Evolutionary conservation across 2,797 vertebrate species (phyloP).

Genomic region (Rhinogobio ventralis): DNA sequence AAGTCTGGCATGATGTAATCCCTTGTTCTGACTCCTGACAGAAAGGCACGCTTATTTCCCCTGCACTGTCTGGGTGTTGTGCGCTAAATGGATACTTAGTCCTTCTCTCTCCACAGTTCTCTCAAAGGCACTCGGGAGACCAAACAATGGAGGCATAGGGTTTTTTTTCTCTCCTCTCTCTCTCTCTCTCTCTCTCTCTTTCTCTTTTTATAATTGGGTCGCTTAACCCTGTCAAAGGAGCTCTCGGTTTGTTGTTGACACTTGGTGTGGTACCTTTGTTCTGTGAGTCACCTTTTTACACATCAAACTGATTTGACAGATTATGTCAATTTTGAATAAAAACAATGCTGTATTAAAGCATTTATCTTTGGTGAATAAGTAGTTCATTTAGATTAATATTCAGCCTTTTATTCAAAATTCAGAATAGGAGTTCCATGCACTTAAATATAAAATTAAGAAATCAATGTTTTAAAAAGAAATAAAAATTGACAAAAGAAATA

Average conservation of each 20-base stretch:
- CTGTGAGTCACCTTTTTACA: slow-evolving; percentile 21
- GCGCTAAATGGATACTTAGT: slow-evolving; percentile 57
- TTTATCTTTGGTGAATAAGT: slow-evolving; percentile 8
- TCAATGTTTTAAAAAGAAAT: background rate
- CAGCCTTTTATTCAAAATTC: background rate
- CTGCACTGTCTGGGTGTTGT: slow-evolving; percentile 51
- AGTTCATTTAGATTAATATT: background rate
- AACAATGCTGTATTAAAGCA: background rate
- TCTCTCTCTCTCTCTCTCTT: slow-evolving; percentile 8
- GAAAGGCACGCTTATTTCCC: slow-evolving; percentile 46
- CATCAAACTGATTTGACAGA: background rate
- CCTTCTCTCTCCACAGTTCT: slow-evolving; percentile 35
- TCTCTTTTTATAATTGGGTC: slow-evolving; percentile 46
- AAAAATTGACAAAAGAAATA: background rate
- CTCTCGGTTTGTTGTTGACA: slow-evolving; percentile 3
- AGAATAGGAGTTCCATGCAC: background rate
- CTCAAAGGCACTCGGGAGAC: slow-evolving; percentile 47
- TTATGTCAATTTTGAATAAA: slow-evolving; percentile 34
- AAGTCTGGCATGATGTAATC: slow-evolving; percentile 71
- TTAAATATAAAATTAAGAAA: background rate
- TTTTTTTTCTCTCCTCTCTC: background rate
- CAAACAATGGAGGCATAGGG: slow-evolving; percentile 29
- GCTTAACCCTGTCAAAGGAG: slow-evolving; percentile 18
- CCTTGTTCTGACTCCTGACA: slow-evolving; percentile 70
- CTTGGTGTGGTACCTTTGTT: slow-evolving; percentile 8